phyloP scores from a whole-genome alignment of 2,888 invertebrate species.

The Euzophera pinguis region DNA sequence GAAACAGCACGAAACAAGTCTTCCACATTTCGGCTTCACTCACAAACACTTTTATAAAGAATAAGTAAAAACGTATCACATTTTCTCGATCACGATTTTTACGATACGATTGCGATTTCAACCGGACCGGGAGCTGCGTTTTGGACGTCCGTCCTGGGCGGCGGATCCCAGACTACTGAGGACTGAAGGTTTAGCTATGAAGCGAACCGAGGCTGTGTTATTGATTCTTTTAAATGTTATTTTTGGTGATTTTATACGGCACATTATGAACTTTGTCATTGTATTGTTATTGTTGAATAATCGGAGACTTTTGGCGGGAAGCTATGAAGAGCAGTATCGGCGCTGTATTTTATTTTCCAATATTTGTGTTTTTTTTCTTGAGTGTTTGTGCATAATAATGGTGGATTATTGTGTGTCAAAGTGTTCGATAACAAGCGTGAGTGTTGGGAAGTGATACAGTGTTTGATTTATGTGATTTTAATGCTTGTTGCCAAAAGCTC shows the following conservation, averaged over 20 bases:
- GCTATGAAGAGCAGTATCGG: no score
- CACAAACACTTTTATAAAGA: constrained; percentile 33
- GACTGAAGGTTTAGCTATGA: constrained; percentile 50
- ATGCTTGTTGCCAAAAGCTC: no score
- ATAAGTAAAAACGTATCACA: constrained; percentile 30
- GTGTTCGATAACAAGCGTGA: no score
- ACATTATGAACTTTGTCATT: constrained; percentile 26
- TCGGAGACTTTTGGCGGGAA: no score
- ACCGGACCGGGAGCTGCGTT: constrained; percentile 34
- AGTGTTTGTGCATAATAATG: no score
- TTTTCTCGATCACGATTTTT: constrained; percentile 49
- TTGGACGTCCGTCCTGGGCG: constrained; percentile 48
- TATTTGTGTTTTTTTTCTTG: no score
- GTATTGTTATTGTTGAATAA: constrained; percentile 7
- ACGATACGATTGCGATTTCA: constrained; percentile 24
- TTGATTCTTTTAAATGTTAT: constrained; percentile 78
- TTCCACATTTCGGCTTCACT: constrained; percentile 55
- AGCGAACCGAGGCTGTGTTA: constrained; percentile 52
- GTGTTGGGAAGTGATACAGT: no score
- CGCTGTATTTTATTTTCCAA: no score
- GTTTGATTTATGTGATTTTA: no score
- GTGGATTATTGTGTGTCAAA: no score
- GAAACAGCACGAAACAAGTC: constrained; percentile 38
- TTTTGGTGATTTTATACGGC: constrained; percentile 69
- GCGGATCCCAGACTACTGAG: constrained; percentile 67